phyloP scores from a whole-genome alignment of 1,140 invertebrate genomes.

The Paraescarpia echinospica region DNA sequence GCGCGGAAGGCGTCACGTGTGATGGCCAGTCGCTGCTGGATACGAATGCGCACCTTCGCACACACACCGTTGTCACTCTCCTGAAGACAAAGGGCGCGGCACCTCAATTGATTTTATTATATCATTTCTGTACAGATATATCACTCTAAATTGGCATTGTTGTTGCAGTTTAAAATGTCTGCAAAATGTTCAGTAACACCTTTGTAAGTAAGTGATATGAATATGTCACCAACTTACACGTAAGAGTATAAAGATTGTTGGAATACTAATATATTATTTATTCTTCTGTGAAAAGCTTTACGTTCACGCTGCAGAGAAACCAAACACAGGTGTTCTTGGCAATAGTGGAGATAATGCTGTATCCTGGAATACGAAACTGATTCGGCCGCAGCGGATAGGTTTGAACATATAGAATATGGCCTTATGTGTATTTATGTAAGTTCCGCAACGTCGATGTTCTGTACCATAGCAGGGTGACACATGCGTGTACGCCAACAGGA shows the following conservation, averaged over 20 bases:
- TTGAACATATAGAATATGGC: too few species aligned
- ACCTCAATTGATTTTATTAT: background rate
- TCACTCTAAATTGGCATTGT: background rate
- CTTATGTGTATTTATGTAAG: too few species aligned
- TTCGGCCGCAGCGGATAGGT: too few species aligned
- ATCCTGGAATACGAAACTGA: too few species aligned
- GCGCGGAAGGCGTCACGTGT: constrained; percentile 37
- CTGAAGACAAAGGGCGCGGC: background rate
- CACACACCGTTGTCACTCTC: constrained; percentile 35
- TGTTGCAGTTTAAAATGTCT: background rate
- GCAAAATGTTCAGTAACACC: background rate
- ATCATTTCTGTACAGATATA: background rate
- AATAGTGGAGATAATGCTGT: too few species aligned
- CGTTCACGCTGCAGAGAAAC: too few species aligned
- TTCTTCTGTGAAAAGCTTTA: too few species aligned
- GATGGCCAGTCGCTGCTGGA: constrained; percentile 36
- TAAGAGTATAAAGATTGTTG: too few species aligned
- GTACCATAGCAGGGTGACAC: background rate
- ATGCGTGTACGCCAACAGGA: background rate
- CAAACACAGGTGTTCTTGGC: too few species aligned
- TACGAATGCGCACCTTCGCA: constrained; percentile 37
- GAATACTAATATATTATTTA: too few species aligned
- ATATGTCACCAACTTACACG: background rate
- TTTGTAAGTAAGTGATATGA: background rate
- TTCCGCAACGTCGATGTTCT: background rate